phyloP scores from a whole-genome alignment of 2,888 invertebrate genomes.

The Mystacides longicornis region DNA sequence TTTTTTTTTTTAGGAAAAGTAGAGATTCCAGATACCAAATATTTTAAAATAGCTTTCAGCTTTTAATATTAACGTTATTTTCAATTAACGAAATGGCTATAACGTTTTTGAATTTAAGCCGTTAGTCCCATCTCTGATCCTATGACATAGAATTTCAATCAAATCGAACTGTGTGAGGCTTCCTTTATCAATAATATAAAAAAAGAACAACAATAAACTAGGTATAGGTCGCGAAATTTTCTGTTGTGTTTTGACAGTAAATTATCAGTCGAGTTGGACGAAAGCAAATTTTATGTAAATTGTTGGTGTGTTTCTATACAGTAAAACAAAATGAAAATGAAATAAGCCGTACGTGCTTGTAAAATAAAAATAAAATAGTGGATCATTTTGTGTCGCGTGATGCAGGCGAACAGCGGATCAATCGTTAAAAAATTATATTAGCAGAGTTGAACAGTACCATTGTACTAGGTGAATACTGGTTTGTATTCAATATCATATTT shows the following conservation, averaged over 20 bases:
- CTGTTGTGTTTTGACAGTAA: conserved; percentile 9
- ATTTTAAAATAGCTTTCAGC: too few relatives aligned
- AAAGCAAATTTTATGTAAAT: background rate
- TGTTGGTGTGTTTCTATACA: background rate
- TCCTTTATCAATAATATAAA: background rate
- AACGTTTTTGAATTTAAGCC: too few relatives aligned
- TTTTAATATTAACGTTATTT: too few relatives aligned
- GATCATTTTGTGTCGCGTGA: conserved; percentile 10
- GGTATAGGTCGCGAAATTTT: background rate
- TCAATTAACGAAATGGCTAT: too few relatives aligned
- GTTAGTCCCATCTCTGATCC: too few relatives aligned
- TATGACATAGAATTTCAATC: too few relatives aligned
- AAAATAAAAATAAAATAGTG: conserved; percentile 10
- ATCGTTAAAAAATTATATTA: conserved; percentile 7
- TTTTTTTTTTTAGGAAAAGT: too few relatives aligned
- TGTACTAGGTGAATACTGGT: background rate
- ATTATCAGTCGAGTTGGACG: conserved; percentile 6
- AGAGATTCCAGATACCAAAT: too few relatives aligned
- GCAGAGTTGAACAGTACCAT: background rate
- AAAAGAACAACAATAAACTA: background rate
- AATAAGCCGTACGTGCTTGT: background rate
- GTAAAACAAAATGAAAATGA: background rate
- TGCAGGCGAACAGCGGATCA: conserved; percentile 11
- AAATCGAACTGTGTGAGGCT: background rate
- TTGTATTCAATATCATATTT: too few relatives aligned